Evolutionary conservation across 1,140 invertebrate species (phyloP).

Genomic region (Euschistus heros): DNA sequence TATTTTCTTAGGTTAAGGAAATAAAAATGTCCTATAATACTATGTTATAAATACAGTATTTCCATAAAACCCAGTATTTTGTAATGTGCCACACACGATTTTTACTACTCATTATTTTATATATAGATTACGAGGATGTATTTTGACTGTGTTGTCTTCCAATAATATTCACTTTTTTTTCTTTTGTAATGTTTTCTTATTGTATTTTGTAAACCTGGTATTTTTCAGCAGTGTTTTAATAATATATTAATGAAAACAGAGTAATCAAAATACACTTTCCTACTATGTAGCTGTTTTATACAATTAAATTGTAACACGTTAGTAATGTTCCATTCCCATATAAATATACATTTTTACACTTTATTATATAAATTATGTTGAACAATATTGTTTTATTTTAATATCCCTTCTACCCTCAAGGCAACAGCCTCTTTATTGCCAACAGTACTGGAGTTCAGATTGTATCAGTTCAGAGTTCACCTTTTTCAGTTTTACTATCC

Average conservation of each 20-base stretch:
- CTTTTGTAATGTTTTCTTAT: too few relatives aligned
- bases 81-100: slow-evolving; percentile 3
- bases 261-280: slow-evolving; percentile 10
- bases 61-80: slow-evolving; percentile 7
- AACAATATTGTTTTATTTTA: neutral
- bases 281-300: slow-evolving; percentile 8
- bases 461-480: too few relatives aligned
- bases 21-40: neutral
- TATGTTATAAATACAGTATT: slow-evolving; percentile 9
- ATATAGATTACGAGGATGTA: neutral
- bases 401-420: too few relatives aligned
- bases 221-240: neutral
- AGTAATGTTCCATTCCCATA: slow-evolving; percentile 11
- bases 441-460: too few relatives aligned
- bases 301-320: neutral
- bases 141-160: slow-evolving; percentile 10
- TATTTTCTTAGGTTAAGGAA: slow-evolving; percentile 6
- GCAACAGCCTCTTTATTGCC: too few relatives aligned
- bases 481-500: too few relatives aligned
- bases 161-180: neutral
- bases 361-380: slow-evolving; percentile 16
- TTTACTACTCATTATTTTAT: neutral
- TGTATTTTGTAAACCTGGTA: neutral
- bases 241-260: neutral
- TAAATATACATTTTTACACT: slow-evolving; percentile 14